Conservation (phyloP, 37 sponge, comb jelly and placozoan genomes). For the Ephydatia muelleri region DNA sequence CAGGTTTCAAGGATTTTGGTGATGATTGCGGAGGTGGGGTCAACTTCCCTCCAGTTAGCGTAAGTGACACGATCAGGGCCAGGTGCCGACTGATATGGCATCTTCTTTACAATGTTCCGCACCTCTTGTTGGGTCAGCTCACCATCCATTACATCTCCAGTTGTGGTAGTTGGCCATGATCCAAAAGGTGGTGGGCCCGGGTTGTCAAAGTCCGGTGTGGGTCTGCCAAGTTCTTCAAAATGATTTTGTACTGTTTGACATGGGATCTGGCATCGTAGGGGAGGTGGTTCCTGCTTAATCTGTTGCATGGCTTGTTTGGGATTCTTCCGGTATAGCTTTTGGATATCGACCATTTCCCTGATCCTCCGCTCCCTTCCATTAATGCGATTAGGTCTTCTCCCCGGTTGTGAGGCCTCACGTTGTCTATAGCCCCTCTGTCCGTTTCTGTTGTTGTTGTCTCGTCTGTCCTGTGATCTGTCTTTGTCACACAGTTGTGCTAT, state of each 20-base stretch:
- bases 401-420: not conserved
- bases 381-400: not conserved
- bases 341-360: not conserved
- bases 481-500: slow-evolving; percentile 1
- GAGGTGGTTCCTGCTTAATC: not conserved
- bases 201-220: too few species aligned
- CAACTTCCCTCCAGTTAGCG: too few species aligned
- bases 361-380: not conserved
- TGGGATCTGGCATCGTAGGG: not conserved
- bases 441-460: not conserved
- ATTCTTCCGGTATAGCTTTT: not conserved
- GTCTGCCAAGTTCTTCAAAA: not conserved
- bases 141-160: too few species aligned
- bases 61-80: too few species aligned
- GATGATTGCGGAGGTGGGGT: too few species aligned
- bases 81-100: not conserved
- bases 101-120: not conserved
- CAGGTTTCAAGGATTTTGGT: too few species aligned
- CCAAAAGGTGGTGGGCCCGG: too few species aligned
- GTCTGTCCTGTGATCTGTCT: not conserved
- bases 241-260: not conserved
- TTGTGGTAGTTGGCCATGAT: too few species aligned
- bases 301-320: slow-evolving; percentile 1
- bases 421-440: slow-evolving; percentile 1
- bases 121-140: not conserved